phyloP scores from a whole-genome alignment of 2,113 vertebrate genomes.

The Psettodes erumei region DNA sequence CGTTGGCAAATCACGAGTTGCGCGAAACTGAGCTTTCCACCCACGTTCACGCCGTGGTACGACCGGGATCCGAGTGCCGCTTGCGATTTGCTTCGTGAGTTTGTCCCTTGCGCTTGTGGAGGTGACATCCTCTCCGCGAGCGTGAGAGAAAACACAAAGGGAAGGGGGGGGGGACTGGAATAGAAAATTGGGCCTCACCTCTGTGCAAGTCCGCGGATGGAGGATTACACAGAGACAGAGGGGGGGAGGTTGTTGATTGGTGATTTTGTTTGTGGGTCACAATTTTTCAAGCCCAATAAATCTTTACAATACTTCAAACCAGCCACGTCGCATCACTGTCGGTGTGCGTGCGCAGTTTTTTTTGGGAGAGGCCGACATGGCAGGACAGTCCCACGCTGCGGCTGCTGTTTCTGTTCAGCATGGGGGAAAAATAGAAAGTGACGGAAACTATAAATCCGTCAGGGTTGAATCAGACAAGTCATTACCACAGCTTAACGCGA shows the following conservation, averaged over 20 bases:
- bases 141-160: conserved; percentile 56
- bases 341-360: conserved; percentile 36
- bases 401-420: too few relatives aligned
- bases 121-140: too few relatives aligned
- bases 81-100: too few relatives aligned
- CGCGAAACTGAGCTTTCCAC: too few relatives aligned
- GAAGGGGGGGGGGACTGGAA: conserved; percentile 31
- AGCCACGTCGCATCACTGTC: conserved; percentile 7
- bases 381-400: not conserved
- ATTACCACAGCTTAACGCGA: not conserved
- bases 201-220: conserved; percentile 16
- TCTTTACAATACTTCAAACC: conserved; percentile 71
- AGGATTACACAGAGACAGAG: conserved; percentile 31
- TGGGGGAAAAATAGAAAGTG: too few relatives aligned
- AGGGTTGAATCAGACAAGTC: not conserved
- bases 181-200: conserved; percentile 61
- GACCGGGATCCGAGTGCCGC: too few relatives aligned
- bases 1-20: too few relatives aligned
- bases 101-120: too few relatives aligned
- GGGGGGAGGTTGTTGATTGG: conserved; percentile 50
- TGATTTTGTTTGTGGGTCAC: conserved; percentile 75
- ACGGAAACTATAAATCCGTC: too few relatives aligned
- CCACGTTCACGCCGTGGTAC: too few relatives aligned
- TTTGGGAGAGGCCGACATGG: conserved; percentile 1
- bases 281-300: conserved; percentile 83